Conservation (phyloP, 2,888 invertebrate genomes). For the Neocrepidodera transversa region DNA sequence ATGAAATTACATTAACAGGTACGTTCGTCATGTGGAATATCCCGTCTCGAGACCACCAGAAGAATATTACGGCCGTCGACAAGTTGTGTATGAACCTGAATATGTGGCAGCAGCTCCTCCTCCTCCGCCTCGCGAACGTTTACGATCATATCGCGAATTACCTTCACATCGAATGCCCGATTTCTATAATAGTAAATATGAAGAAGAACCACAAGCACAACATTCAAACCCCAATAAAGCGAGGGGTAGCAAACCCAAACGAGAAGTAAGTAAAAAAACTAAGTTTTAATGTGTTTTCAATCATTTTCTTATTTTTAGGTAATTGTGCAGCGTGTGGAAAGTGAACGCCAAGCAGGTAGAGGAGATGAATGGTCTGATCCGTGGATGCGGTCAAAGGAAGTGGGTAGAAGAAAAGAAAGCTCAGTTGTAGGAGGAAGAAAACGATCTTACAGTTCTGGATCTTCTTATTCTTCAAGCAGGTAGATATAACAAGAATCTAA, state of each 20-base stretch:
- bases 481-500: no score
- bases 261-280: constrained; percentile 51
- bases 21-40: constrained; percentile 55
- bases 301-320: constrained; percentile 56
- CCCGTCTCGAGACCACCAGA: constrained; percentile 46
- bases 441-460: constrained; percentile 76
- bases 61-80: constrained; percentile 55
- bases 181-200: constrained; percentile 60
- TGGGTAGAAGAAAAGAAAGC: constrained; percentile 64
- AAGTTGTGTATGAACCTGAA: constrained; percentile 58
- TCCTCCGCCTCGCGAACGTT: constrained; percentile 54
- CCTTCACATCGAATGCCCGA: constrained; percentile 66
- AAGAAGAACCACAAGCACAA: constrained; percentile 59
- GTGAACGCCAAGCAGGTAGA: constrained; percentile 61
- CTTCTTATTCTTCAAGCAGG: constrained; percentile 71
- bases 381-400: constrained; percentile 83
- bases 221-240: constrained; percentile 30
- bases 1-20: constrained; percentile 48
- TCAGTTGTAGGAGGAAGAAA: constrained; percentile 59
- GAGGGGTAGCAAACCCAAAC: constrained; percentile 52
- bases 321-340: constrained; percentile 74
- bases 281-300: constrained; percentile 49
- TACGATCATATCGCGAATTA: constrained; percentile 62
- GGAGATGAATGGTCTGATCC: constrained; percentile 96
- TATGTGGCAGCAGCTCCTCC: constrained; percentile 55